Evolutionary conservation across 2,888 invertebrate species (phyloP), one percentile per base, ranked within the genome.

Genomic region (Mimumesa dahlbomi): DNA sequence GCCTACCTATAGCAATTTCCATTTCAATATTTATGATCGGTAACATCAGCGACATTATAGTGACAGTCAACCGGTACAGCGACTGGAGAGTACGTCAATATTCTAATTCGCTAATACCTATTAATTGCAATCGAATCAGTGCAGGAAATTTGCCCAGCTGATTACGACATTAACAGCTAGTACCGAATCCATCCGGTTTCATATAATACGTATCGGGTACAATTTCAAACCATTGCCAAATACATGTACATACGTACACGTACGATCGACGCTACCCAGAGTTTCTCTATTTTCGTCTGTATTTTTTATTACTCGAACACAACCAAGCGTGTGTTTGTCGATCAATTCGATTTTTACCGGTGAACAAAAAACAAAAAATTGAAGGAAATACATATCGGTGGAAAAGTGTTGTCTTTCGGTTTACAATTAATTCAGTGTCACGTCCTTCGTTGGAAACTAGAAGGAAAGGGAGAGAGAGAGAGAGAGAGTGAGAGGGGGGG

Each of bases 381-480:
- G n/a, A 34, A 0, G n/a, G 34, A 34, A 34, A 2, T 25, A 25
- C 25, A 7, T 25, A 25, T 25, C 25, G 25, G 7, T 25, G 3
- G 9, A 34, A 7, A 34, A 7, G n/a, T 34, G 34, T 34, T n/a
- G 31, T 21, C 29, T 46, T 69, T 68, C 50, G 67, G 43, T 25
- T 69, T 56, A 18, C 68, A 52, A 78, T 79, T 73, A 73, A 78
- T 66, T 64, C 70, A 59, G 45, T 48, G 64, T 63, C 61, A 34
- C 49, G 38, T 18, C 13, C 42, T 13, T 14, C 22, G 16, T 43
- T n/a, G 49, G 52, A 42, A 52, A 63, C 62, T 49, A 42, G 21
- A 19, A 16, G 46, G 21, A 46, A n/a, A n/a, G n/a, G n/a, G n/a
- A n/a, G n/a, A n/a, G n/a, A n/a, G n/a, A n/a, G n/a, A n/a, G n/a